Evolutionary conservation across 2,113 vertebrate genomes (phyloP), one percentile per base, ranked within the genome.

Genomic region (Gallinago paraguaiae): DNA sequence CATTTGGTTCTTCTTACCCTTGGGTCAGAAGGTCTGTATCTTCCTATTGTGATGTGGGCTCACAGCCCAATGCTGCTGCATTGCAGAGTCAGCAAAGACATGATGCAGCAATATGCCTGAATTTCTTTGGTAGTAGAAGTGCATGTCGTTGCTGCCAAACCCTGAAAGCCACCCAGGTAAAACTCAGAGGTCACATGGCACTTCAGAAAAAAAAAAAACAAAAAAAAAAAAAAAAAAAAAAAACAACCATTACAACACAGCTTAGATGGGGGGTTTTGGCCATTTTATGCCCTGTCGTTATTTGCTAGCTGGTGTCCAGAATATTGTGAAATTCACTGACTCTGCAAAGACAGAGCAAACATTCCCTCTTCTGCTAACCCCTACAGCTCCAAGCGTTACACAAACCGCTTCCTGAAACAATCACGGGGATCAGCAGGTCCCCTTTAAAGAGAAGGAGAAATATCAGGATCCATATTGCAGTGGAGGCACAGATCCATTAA

Each of bases 31-130:
- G 76, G 82, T 90, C 77, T 80, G 0, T 41, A 59, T 80, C 45
- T 86, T 86, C 71, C 60, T 46, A 63, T 51, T 12, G 8, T 14
- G 2, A 83, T 39, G 9, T 93, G 92, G 80, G 94, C 95, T 94
- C 54, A 23, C 31, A 93, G 92, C 95, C 92, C 95, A 86, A 63
- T 10, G 56, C n/a, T 78, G 61, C 95, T 95, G 92, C 95, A 94
- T 48, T 96, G 96, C 95, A 97, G 91, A 90, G 90, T 93, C 91
- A 92, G 94, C 76, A 81, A 96, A 88, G 76, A 74, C 88, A 78
- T 60, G 82, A 96, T 81, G 83, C 83, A 92, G 95, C 68, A 83
- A 86, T 86, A 83, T n/a, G 70, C n/a, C 61, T 33, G 54, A 88
- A 78, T 50, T 83, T 65, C 92, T 90, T 10, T 24, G 23, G 88